phyloP scores from a whole-genome alignment of 1,140 invertebrate genomes.

The Thalassaphorura encarpata region DNA sequence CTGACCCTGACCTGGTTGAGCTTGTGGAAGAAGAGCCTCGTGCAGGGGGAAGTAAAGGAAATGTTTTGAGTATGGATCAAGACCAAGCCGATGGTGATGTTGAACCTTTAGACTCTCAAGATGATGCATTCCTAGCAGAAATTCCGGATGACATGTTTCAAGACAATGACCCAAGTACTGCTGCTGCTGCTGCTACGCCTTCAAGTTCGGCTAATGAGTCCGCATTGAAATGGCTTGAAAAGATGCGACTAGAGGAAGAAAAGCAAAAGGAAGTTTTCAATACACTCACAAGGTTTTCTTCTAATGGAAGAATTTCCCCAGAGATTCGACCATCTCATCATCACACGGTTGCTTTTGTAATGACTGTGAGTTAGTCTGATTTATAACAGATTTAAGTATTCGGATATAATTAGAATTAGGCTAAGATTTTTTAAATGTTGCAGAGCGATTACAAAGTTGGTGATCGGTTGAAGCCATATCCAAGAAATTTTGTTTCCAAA shows the following conservation, averaged over 20 bases:
- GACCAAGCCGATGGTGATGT: neutral
- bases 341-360: slow-evolving; percentile 22
- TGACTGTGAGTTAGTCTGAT: slow-evolving; percentile 18
- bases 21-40: too few relatives aligned
- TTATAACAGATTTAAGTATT: too few relatives aligned
- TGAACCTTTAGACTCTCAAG: neutral
- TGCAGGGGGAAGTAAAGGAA: too few relatives aligned
- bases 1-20: too few relatives aligned
- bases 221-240: neutral
- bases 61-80: too few relatives aligned
- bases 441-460: neutral
- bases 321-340: slow-evolving; percentile 16
- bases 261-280: neutral
- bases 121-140: neutral
- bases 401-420: neutral
- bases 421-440: neutral
- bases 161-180: neutral
- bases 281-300: slow-evolving; percentile 11
- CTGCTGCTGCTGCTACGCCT: neutral
- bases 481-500: slow-evolving; percentile 41
- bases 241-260: slow-evolving; percentile 1
- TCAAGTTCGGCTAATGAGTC: neutral
- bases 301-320: slow-evolving; percentile 21
- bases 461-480: slow-evolving; percentile 12
- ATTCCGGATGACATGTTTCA: too few relatives aligned